Evolutionary conservation across 2,888 invertebrate genomes (phyloP), one percentile per base, ranked within the genome.

Genomic region (Junonia oenone): DNA sequence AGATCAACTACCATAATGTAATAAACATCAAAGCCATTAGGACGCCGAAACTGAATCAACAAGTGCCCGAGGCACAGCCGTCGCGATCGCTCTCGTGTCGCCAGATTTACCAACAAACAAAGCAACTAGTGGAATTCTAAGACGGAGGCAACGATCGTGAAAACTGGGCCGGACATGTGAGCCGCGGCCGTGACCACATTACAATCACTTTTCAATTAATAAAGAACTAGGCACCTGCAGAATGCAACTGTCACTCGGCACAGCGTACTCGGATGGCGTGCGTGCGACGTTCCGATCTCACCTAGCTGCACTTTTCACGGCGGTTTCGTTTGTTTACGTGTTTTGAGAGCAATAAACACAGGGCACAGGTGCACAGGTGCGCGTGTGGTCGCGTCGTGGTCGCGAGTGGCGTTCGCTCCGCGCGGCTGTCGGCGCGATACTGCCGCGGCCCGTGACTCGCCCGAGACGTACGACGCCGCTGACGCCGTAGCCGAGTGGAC

Each of bases 201-300:
- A 86, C 89, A 87, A 87, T 88, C 89, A 89, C 89, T 89, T 89
- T 89, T 88, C 87, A 85, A 87, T 86, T 86, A 89, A 86, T 85
- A 84, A 85, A 85, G 76, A 84, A 83, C 76, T 72, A 69, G 81
- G 81, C 88, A 88, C 88, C 88, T 87, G 87, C 81, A 81, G 81
- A 83, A 81, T 83, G 81, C 81, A 83, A 83, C 79, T 78, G 78
- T 81, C 78, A 79, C 81, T 70, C 68, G 75, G 66, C 70, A 72
- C 73, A 73, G 63, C 60, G 60, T 62, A 58, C 56, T 43, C 43
- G 43, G 61, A 58, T 59, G 75, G 78, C 75, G 75, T 76, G 76
- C 68, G 72, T 74, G 62, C 67, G 71, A 68, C 69, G 43, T 43
- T 74, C 69, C 76, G 68, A 70, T 64, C 68, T 72, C 75, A 79